phyloP scores from a whole-genome alignment of 2,797 vertebrate genomes.

The Spea hammondii region DNA sequence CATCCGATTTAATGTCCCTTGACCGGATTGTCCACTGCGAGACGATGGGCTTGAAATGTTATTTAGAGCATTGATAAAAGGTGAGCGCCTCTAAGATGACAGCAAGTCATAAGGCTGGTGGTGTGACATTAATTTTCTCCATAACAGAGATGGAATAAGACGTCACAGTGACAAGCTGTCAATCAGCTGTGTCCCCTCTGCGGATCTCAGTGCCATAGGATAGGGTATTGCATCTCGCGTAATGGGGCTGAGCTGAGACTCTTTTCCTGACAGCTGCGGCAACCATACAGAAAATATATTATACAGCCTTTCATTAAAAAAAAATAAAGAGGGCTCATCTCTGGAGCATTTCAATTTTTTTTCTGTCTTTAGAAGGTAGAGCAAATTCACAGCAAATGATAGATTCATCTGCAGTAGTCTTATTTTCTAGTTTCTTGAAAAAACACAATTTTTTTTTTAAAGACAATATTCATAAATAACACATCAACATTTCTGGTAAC shows the following conservation, averaged over 20 bases:
- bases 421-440: constrained; percentile 71
- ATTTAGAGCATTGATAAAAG: constrained; percentile 96
- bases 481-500: constrained; percentile 73
- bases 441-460: constrained; percentile 60
- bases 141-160: constrained; percentile 97
- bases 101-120: constrained; percentile 89
- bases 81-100: constrained; percentile 92
- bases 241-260: constrained; percentile 80
- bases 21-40: constrained; percentile 85
- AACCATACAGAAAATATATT: constrained; percentile 85
- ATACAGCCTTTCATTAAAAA: constrained; percentile 89
- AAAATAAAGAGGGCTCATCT: constrained; percentile 88
- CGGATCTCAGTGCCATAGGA: constrained; percentile 74
- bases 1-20: constrained; percentile 91
- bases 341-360: constrained; percentile 83
- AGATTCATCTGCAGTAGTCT: constrained; percentile 73
- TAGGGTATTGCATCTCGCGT: constrained; percentile 77
- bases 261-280: constrained; percentile 77
- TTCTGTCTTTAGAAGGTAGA: constrained; percentile 78
- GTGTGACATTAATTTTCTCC: constrained; percentile 87
- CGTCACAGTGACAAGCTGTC: constrained; percentile 96
- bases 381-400: constrained; percentile 77
- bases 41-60: constrained; percentile 91
- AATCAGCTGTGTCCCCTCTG: constrained; percentile 82
- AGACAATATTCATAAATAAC: constrained; percentile 81